These are phyloP conservation scores for Crematogaster levior DNA, from an alignment of 2,888 invertebrate species.

Conservation along the genomic window DNA sequence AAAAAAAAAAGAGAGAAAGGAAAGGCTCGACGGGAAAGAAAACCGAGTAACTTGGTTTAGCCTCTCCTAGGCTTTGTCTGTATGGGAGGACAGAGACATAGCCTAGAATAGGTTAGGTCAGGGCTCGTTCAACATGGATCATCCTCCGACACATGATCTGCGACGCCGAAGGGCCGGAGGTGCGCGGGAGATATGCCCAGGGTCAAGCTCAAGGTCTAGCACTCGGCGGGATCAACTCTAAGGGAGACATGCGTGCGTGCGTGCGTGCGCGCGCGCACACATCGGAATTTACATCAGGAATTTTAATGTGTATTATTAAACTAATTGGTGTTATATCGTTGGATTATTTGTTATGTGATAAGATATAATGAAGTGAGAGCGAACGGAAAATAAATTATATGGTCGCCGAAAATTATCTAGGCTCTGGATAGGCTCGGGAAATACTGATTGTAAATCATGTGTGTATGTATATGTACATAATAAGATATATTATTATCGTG, in stretches of 20 bases:
- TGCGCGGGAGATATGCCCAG: slow-evolving; percentile 57
- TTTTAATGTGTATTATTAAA: slow-evolving; percentile 15
- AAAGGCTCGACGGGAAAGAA: slow-evolving; percentile 9
- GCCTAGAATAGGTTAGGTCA: slow-evolving; percentile 86
- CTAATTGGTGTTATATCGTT: background rate
- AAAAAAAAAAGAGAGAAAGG: background rate
- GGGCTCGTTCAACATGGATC: slow-evolving; percentile 78
- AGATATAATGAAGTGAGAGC: background rate
- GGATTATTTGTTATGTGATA: background rate
- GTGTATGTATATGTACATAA: background rate
- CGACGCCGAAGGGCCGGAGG: slow-evolving; percentile 16
- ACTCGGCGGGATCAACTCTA: slow-evolving; percentile 31
- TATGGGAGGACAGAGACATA: slow-evolving; percentile 83
- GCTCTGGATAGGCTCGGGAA: background rate
- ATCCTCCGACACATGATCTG: slow-evolving; percentile 52
- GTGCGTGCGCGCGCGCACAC: background rate
- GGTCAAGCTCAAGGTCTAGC: slow-evolving; percentile 71
- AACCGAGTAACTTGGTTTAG: slow-evolving; percentile 81
- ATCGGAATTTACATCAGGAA: background rate
- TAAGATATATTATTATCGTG: background rate
- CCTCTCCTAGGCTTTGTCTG: slow-evolving; percentile 86
- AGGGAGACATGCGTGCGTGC: slow-evolving; percentile 15
- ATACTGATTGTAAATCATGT: background rate
- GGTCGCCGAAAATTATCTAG: background rate
- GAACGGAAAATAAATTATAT: background rate